phyloP scores from a whole-genome alignment of 2,113 vertebrate species.

The Hippotragus niger region DNA sequence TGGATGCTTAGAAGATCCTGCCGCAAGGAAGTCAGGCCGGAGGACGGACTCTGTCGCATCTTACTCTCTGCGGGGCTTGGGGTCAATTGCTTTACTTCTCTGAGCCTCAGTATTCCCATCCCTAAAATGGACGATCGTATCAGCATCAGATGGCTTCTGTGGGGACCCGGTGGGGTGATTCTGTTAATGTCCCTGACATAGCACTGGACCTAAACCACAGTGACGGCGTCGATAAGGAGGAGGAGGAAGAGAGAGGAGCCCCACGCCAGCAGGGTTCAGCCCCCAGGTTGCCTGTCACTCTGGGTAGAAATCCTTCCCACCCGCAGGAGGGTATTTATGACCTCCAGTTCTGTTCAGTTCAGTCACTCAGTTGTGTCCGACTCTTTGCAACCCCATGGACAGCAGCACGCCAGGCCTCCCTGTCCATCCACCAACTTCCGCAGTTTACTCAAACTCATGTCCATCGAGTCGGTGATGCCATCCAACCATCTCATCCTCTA shows the following conservation, averaged over 20 bases:
- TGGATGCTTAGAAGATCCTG: rapidly evolving
- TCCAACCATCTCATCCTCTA: not conserved
- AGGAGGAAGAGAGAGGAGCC: not conserved
- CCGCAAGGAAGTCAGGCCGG: not conserved
- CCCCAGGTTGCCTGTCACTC: not conserved
- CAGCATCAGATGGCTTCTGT: rapidly evolving
- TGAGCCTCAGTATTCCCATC: not conserved
- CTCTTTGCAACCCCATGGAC: not conserved
- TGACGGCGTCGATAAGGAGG: rapidly evolving
- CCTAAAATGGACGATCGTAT: not conserved
- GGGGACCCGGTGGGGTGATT: too few relatives aligned
- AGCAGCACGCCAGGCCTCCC: not conserved
- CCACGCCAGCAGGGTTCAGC: not conserved
- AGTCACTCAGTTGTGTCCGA: not conserved
- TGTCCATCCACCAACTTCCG: not conserved
- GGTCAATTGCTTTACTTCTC: not conserved
- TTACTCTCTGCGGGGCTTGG: not conserved
- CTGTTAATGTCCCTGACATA: rapidly evolving
- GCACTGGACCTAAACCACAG: rapidly evolving
- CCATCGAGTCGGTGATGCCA: not conserved
- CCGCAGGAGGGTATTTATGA: too few relatives aligned
- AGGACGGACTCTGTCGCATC: rapidly evolving
- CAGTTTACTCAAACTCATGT: not conserved
- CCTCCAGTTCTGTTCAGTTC: not conserved
- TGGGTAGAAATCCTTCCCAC: rapidly evolving